Evolutionary conservation across 2,888 invertebrate species (phyloP).

Genomic region (Leucophora obtusa): DNA sequence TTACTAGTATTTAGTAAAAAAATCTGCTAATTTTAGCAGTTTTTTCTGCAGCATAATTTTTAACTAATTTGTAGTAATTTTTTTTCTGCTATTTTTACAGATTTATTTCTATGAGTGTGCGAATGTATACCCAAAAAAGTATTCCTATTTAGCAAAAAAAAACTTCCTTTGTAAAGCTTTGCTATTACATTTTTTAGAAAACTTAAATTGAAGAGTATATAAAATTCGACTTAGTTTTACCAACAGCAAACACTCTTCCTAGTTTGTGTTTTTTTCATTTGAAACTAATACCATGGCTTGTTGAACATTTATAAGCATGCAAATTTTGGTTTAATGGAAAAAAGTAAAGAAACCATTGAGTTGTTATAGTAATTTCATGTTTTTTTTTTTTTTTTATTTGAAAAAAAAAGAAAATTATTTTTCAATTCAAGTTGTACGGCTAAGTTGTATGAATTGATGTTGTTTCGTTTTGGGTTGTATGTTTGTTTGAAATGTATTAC

Average conservation of each 20-base stretch:
- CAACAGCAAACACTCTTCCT: background rate
- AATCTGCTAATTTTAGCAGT: too few species aligned
- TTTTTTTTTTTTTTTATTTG: background rate
- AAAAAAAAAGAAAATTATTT: slow-evolving; percentile 47
- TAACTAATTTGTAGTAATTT: too few species aligned
- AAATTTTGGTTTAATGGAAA: slow-evolving; percentile 41
- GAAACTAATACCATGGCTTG: slow-evolving; percentile 7
- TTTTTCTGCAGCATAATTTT: too few species aligned
- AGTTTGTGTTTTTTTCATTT: background rate
- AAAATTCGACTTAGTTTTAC: background rate
- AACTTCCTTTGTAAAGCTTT: too few species aligned
- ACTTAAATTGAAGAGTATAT: background rate
- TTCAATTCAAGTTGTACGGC: slow-evolving; percentile 35
- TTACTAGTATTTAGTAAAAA: too few species aligned
- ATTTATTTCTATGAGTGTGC: too few species aligned
- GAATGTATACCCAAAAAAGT: too few species aligned
- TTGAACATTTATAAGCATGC: slow-evolving; percentile 41
- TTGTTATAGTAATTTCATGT: slow-evolving; percentile 35
- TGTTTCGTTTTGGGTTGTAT: too few species aligned
- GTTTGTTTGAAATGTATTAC: slow-evolving; percentile 40
- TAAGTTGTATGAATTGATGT: background rate
- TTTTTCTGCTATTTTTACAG: too few species aligned
- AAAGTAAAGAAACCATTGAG: slow-evolving; percentile 18
- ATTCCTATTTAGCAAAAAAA: too few species aligned
- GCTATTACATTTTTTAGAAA: too few species aligned